Conservation (phyloP, 2,113 vertebrate genomes). For the Pseudorhombus dupliciocellatus region DNA sequence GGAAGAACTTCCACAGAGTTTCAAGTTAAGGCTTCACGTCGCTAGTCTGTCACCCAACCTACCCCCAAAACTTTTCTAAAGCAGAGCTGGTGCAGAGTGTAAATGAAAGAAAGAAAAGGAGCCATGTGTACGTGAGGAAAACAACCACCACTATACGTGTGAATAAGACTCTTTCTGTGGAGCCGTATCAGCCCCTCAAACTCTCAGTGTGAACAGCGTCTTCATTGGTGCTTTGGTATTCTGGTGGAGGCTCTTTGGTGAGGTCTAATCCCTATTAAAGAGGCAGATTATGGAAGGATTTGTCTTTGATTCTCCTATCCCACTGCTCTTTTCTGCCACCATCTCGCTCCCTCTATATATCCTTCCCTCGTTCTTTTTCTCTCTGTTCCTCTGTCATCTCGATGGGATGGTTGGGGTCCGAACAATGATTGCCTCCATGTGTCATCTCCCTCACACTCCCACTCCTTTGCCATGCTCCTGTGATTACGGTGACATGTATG, state of each 20-base stretch:
- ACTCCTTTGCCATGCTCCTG: constrained; percentile 56
- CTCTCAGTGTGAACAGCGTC: constrained; percentile 67
- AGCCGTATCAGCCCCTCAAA: constrained; percentile 59
- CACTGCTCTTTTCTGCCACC: constrained; percentile 75
- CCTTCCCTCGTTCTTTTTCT: constrained; percentile 47
- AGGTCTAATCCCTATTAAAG: constrained; percentile 77
- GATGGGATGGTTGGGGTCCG: constrained; percentile 53
- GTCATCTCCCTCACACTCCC: constrained; percentile 61
- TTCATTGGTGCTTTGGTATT: constrained; percentile 72
- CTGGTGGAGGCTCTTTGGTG: constrained; percentile 68
- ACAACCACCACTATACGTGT: not conserved
- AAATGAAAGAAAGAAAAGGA: not conserved
- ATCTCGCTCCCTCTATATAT: constrained; percentile 43
- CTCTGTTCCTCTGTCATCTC: constrained; percentile 50
- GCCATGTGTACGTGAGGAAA: not conserved
- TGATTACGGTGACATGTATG: constrained; percentile 74
- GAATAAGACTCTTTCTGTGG: constrained; percentile 8
- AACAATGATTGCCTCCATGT: constrained; percentile 74
- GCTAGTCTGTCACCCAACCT: constrained; percentile 48
- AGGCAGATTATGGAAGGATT: constrained; percentile 76
- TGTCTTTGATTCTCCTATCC: constrained; percentile 75
- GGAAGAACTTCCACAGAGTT: constrained; percentile 63
- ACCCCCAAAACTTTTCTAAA: constrained; percentile 55
- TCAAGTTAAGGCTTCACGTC: constrained; percentile 36
- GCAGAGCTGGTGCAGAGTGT: constrained; percentile 16